Percentiles rank a stretch among this genome's conserved stretches.
phyloP scores from a whole-genome alignment of 2,113 vertebrate species.

The Chiloscyllium plagiosum region DNA sequence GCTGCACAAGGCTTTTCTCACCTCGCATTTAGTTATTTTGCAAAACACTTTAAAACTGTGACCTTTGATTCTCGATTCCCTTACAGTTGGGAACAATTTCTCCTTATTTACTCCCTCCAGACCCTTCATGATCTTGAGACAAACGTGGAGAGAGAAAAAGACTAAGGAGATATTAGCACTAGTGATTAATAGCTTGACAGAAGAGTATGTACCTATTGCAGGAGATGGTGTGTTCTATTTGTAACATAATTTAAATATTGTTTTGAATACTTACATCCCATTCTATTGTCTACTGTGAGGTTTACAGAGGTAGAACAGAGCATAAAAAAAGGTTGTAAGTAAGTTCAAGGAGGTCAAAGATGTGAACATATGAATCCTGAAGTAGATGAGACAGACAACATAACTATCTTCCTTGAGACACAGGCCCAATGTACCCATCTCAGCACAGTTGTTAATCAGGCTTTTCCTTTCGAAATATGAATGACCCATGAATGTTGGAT shows the following conservation, averaged over 20 bases:
- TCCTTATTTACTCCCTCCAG: no score
- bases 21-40: no score
- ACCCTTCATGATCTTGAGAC: no score
- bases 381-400: neutral
- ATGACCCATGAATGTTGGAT: neutral
- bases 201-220: neutral
- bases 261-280: neutral
- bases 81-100: no score
- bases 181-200: neutral
- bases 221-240: neutral
- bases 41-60: no score
- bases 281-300: neutral
- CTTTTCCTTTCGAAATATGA: neutral
- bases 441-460: neutral
- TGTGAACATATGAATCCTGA: neutral
- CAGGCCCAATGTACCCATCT: neutral
- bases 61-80: no score
- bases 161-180: neutral
- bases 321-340: neutral
- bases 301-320: neutral
- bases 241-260: neutral
- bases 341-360: neutral
- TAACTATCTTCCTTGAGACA: neutral
- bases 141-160: no score
- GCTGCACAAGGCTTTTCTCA: no score